A percentile compares a stretch with the other conserved stretches of the same genome.
Conservation (phyloP, 2,113 vertebrate species). For the Lagopus muta region DNA sequence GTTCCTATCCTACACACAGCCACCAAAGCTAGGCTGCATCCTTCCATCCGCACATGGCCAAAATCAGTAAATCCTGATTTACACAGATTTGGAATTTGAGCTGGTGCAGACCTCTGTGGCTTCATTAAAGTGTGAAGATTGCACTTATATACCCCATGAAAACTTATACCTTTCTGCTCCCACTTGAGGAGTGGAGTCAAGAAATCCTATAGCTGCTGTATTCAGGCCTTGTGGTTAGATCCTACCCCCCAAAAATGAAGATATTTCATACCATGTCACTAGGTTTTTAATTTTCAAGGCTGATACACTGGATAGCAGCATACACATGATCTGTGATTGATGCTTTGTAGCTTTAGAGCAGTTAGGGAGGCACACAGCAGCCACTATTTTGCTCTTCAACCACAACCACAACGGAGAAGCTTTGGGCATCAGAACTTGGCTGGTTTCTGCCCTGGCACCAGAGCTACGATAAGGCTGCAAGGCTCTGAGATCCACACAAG, state of each 20-base stretch:
- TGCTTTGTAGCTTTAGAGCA: background rate
- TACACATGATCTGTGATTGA: background rate
- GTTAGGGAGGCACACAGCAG: fast-evolving
- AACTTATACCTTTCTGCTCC: background rate
- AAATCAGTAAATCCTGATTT: background rate
- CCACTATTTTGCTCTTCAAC: background rate
- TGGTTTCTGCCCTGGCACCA: background rate
- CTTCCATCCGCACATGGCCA: background rate
- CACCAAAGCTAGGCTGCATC: background rate
- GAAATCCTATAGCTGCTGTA: background rate
- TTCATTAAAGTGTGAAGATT: background rate
- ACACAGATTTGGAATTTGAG: background rate
- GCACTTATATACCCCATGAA: background rate
- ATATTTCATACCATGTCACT: background rate
- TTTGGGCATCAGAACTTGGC: background rate
- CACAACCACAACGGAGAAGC: fast-evolving
- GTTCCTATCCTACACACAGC: background rate
- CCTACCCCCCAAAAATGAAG: background rate
- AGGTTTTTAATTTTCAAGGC: background rate
- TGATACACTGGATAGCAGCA: background rate
- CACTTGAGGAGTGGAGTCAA: background rate
- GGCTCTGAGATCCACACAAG: fast-evolving
- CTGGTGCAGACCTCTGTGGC: background rate
- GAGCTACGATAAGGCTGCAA: background rate
- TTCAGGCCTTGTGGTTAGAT: background rate